These are phyloP conservation scores for Dendrolimus kikuchii DNA, from an alignment of 1,140 invertebrate genomes.

Conservation along the genomic window DNA sequence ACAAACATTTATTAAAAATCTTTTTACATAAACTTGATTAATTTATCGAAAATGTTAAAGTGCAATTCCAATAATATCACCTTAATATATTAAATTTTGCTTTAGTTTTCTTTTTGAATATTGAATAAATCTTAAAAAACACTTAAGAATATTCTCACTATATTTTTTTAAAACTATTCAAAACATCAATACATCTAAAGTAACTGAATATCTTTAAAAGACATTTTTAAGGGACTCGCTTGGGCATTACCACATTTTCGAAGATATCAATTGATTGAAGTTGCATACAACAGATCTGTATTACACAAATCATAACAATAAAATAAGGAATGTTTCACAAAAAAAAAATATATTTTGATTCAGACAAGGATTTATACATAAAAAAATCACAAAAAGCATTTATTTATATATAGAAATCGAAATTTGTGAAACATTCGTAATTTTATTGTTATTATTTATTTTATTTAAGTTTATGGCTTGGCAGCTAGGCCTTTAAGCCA, in stretches of 20 bases:
- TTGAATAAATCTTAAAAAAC: constrained; percentile 14
- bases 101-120: constrained; percentile 9
- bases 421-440: too few relatives aligned
- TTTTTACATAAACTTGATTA: too few relatives aligned
- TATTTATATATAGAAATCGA: too few relatives aligned
- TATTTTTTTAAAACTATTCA: constrained; percentile 32
- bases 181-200: constrained; percentile 4
- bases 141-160: constrained; percentile 42
- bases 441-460: too few relatives aligned
- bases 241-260: not conserved
- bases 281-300: not conserved
- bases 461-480: too few relatives aligned
- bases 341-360: too few relatives aligned
- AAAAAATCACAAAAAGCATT: too few relatives aligned
- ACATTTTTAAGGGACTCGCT: not conserved
- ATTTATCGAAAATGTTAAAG: constrained; percentile 14
- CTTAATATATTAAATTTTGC: constrained; percentile 8
- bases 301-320: too few relatives aligned
- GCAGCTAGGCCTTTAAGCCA: too few relatives aligned
- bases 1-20: not conserved
- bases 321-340: too few relatives aligned
- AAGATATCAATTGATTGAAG: not conserved
- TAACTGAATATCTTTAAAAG: not conserved
- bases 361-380: too few relatives aligned
- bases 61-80: constrained; percentile 17